phyloP scores from a whole-genome alignment of 2,113 vertebrate species.

The Irena cyanogastra region DNA sequence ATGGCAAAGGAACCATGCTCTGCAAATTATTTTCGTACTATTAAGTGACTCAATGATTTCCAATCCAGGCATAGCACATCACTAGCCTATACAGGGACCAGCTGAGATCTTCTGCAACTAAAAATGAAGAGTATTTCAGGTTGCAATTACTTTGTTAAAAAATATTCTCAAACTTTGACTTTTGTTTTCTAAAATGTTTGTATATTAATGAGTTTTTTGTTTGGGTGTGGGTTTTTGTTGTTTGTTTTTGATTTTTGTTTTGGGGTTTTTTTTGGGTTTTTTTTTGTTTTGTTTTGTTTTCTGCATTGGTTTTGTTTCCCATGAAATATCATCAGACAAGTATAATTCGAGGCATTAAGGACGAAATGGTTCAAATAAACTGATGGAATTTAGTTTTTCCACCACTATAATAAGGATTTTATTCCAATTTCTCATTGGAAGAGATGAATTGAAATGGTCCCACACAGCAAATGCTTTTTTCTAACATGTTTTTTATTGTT shows the following conservation, averaged over 20 bases:
- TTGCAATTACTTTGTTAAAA: not conserved
- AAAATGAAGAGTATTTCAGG: not conserved
- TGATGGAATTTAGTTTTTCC: not conserved
- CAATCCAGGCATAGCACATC: not conserved
- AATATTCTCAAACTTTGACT: not conserved
- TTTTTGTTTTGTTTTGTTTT: not conserved
- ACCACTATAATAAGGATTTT: not conserved
- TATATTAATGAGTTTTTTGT: rapidly evolving
- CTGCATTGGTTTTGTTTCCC: not conserved
- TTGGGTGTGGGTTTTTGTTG: not conserved
- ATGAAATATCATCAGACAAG: not conserved
- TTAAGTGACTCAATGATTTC: not conserved
- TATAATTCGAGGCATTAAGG: not conserved
- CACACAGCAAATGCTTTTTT: not conserved
- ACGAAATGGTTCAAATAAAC: not conserved
- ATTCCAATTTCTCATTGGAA: not conserved
- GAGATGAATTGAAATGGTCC: not conserved
- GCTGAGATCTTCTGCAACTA: not conserved
- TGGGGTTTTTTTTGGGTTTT: not conserved
- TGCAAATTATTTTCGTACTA: not conserved
- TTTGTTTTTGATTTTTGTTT: no score
- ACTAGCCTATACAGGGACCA: not conserved
- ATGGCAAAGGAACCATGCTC: not conserved
- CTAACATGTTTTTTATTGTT: not conserved
- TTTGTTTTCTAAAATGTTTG: not conserved